Evolutionary conservation across 2,113 vertebrate genomes (phyloP).

Genomic region (Antechinus flavipes): DNA sequence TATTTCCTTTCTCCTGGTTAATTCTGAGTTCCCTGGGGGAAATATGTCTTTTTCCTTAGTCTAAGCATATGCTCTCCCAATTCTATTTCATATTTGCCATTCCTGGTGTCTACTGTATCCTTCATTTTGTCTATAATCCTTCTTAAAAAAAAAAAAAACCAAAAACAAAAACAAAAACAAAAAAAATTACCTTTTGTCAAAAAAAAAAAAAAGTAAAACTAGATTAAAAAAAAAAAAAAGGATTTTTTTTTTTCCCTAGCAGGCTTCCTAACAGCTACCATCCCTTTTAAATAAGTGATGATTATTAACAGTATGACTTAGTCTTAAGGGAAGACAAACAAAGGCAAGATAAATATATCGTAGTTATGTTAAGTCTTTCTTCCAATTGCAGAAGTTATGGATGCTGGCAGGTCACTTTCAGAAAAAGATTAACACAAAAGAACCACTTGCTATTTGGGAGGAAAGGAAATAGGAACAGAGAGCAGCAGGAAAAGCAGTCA

Average conservation of each 20-base stretch:
- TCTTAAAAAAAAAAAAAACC: too few relatives aligned
- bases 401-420: background rate
- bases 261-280: background rate
- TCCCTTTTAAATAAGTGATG: background rate
- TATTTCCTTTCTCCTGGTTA: too few relatives aligned
- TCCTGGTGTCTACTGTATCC: too few relatives aligned
- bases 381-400: background rate
- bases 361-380: background rate
- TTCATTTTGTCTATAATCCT: too few relatives aligned
- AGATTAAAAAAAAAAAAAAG: background rate
- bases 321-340: background rate
- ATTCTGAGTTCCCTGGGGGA: too few relatives aligned
- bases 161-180: too few relatives aligned
- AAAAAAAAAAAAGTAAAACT: too few relatives aligned
- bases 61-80: too few relatives aligned
- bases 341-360: background rate
- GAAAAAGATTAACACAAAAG: background rate
- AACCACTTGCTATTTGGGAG: background rate
- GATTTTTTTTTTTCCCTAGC: background rate
- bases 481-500: background rate
- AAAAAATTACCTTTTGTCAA: too few relatives aligned
- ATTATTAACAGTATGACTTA: background rate
- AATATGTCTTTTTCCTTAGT: too few relatives aligned
- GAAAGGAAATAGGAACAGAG: background rate
- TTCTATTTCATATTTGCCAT: too few relatives aligned